These are phyloP conservation scores for Bicyclus anynana DNA, from an alignment of 1,140 invertebrate species.

Conservation along the genomic window DNA sequence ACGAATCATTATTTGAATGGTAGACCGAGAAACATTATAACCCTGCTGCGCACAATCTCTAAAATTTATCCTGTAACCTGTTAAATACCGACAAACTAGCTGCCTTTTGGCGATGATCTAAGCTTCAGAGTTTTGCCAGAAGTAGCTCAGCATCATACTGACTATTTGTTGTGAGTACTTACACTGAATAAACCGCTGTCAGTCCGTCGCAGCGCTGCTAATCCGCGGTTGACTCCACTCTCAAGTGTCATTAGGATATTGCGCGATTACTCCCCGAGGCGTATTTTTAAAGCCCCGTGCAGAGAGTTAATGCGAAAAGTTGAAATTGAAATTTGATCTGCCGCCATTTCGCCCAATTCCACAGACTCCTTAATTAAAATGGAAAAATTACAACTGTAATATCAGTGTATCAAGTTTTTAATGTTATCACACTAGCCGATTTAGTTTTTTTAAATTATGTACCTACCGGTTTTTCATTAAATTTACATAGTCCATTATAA, in stretches of 20 bases:
- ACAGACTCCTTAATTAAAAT: not conserved
- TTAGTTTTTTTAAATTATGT: no score
- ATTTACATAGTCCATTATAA: no score
- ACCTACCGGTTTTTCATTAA: no score
- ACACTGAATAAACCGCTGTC: slow-evolving; percentile 8
- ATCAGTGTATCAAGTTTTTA: not conserved
- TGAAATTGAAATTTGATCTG: slow-evolving; percentile 70
- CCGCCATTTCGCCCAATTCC: slow-evolving; percentile 1
- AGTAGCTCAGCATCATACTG: no score
- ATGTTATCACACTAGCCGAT: no score
- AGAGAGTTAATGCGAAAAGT: slow-evolving; percentile 57
- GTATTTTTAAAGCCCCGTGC: slow-evolving; percentile 50
- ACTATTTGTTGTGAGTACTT: not conserved
- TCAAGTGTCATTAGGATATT: slow-evolving; percentile 48
- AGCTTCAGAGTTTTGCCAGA: no score
- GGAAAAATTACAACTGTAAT: not conserved
- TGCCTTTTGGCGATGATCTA: no score
- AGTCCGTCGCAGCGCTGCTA: slow-evolving; percentile 14
- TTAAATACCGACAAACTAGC: no score
- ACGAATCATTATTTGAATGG: no score
- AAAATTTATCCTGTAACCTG: no score
- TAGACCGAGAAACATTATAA: no score
- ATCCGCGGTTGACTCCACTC: slow-evolving; percentile 36
- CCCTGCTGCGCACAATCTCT: no score
- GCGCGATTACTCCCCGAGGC: slow-evolving; percentile 45